phyloP scores from a whole-genome alignment of 1,140 invertebrate species.

The Halesus radiatus region DNA sequence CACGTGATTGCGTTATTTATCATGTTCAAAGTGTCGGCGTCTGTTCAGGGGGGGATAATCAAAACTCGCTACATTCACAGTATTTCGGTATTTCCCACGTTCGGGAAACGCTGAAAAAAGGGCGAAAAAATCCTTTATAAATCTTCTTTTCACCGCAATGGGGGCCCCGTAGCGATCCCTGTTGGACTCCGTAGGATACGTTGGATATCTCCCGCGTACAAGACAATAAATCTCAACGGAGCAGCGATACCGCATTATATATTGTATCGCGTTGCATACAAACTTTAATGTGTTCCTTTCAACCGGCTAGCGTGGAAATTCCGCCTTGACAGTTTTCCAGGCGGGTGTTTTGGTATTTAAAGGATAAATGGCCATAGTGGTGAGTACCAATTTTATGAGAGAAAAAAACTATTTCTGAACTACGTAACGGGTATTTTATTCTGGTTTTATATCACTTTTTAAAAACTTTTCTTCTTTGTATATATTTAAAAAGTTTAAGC shows the following conservation, averaged over 20 bases:
- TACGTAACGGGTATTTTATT: background rate
- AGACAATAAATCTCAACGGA: slow-evolving; percentile 31
- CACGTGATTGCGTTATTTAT: slow-evolving; percentile 33
- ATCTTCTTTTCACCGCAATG: slow-evolving; percentile 32
- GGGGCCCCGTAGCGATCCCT: background rate
- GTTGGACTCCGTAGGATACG: background rate
- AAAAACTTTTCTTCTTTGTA: background rate
- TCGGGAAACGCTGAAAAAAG: background rate
- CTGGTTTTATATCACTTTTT: too few species aligned
- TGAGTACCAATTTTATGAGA: background rate
- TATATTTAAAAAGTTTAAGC: too few species aligned
- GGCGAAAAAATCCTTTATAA: slow-evolving; percentile 27
- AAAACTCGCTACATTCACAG: slow-evolving; percentile 32
- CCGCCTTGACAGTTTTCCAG: background rate
- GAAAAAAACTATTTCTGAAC: background rate
- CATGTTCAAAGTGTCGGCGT: slow-evolving; percentile 26
- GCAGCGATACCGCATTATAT: slow-evolving; percentile 21
- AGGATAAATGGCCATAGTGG: background rate
- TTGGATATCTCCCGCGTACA: background rate
- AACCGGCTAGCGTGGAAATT: background rate
- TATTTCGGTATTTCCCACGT: background rate
- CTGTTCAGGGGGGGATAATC: slow-evolving; percentile 31
- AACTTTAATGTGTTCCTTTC: slow-evolving; percentile 29
- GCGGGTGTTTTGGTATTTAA: slow-evolving; percentile 5
- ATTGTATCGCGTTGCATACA: slow-evolving; percentile 10